These are phyloP conservation scores for Tetragonisca angustula DNA, from an alignment of 2,888 invertebrate genomes.

Conservation along the genomic window DNA sequence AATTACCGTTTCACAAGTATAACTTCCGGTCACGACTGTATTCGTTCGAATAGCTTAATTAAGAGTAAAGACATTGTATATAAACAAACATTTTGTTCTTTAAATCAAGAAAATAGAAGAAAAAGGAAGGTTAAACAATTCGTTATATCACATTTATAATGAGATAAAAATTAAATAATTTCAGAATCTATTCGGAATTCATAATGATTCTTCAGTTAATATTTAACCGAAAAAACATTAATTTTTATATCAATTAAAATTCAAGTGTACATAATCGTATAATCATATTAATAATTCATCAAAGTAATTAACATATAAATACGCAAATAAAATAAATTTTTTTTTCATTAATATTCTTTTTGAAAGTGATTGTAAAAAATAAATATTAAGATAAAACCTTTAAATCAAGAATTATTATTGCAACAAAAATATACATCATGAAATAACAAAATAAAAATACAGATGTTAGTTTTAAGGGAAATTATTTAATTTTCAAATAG, in stretches of 20 bases:
- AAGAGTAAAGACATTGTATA: conserved; percentile 12
- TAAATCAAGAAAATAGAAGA: not conserved
- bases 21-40: conserved; percentile 42
- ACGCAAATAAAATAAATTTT: not conserved
- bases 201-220: not conserved
- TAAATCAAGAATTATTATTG: not conserved
- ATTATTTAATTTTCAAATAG: not conserved
- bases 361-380: not conserved
- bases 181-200: not conserved
- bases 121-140: not conserved
- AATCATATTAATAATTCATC: not conserved
- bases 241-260: not conserved
- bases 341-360: not conserved
- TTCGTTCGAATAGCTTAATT: conserved; percentile 31
- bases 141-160: not conserved
- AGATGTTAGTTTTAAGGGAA: not conserved
- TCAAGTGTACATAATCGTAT: not conserved
- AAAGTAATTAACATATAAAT: not conserved
- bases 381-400: not conserved
- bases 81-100: not conserved
- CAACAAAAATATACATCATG: not conserved
- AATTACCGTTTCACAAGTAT: conserved; percentile 44
- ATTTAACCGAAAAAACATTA: not conserved
- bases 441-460: not conserved
- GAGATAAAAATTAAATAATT: not conserved